Percentiles rank a stretch among this genome's conserved stretches.
These are phyloP conservation scores for Eumeta japonica DNA, from an alignment of 1,140 invertebrate species.

Conservation along the genomic window DNA sequence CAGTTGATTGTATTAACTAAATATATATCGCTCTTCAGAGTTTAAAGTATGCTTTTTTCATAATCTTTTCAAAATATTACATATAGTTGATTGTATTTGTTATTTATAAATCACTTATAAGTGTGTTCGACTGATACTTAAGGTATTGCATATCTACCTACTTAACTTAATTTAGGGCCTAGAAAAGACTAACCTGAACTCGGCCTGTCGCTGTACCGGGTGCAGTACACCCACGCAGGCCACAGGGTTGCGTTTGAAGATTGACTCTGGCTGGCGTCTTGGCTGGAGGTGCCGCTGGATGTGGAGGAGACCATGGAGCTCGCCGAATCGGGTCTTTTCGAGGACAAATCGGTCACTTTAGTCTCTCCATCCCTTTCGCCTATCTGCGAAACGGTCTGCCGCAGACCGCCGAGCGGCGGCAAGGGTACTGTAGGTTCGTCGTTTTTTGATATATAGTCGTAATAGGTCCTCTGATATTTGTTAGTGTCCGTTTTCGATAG, in stretches of 20 bases:
- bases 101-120: too few relatives aligned
- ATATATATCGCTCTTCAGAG: too few relatives aligned
- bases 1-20: too few relatives aligned
- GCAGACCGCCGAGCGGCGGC: constrained; percentile 60
- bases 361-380: constrained; percentile 48
- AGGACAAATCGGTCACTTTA: constrained; percentile 17
- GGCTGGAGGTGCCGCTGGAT: constrained; percentile 36
- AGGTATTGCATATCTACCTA: too few relatives aligned
- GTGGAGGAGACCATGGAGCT: constrained; percentile 52
- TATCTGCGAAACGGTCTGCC: constrained; percentile 64
- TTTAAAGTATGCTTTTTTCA: too few relatives aligned
- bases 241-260: constrained; percentile 63
- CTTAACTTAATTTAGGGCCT: too few relatives aligned
- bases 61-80: too few relatives aligned
- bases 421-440: constrained; percentile 34
- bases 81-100: too few relatives aligned
- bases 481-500: constrained; percentile 26
- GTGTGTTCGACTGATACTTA: too few relatives aligned
- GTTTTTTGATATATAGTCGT: constrained; percentile 37
- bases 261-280: constrained; percentile 48
- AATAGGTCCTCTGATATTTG: constrained; percentile 23
- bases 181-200: constrained; percentile 79
- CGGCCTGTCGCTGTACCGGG: constrained; percentile 92
- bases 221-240: constrained; percentile 98
- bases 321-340: constrained; percentile 50